Base-by-base conservation (phyloP, 1,140 invertebrate species). In the Conopomorpha cramerella region DNA sequence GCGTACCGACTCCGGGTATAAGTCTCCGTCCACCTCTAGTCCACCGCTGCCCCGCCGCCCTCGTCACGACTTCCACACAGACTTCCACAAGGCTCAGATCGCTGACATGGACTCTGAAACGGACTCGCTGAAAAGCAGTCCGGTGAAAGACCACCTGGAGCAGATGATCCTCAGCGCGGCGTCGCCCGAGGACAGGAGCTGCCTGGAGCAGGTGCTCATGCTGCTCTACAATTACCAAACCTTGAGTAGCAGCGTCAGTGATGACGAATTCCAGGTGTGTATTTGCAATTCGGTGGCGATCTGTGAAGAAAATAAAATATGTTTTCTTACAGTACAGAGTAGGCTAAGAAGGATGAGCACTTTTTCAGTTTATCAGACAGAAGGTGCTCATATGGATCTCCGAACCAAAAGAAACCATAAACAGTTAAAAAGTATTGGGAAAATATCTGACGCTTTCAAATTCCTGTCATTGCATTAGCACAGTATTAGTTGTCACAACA, bases 181-280 rank as follows among this genome's bases (percentile, higher is more conserved):
- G 16, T 73, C 70, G n/a, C 77, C 73, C 19, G 78, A 81, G 37
- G 81, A 83, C 37, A 81, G 77, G 46, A 64, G 63, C 16, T 82
- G 81, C 36, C 58, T 84, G 49, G 79, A 82, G 46, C 80, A 83
- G 45, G 59, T 83, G 40, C 45, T 82, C 19, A 76, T 78, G 61
- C 61, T 82, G 47, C 58, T 83, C 32, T 81, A 82, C 41, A 81
- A 81, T 46, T 59, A 79, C 10, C 81, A 83, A 61, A 55, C 81
- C 36, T 52, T 81, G 38, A 78, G 70, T 52, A 77, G 66, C 48
- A 74, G 63, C 31, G 63, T 78, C 42, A 70, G 67, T 44, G 72
- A 78, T 59, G 73, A 78, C 46, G 70, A 77, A 53, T 73, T 60
- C 59, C 63, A 65, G 64, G 76, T 78, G 43, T 39, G 37, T 38